Conservation (phyloP, 1,140 invertebrate genomes). For the Drosophila nigromelanica region DNA sequence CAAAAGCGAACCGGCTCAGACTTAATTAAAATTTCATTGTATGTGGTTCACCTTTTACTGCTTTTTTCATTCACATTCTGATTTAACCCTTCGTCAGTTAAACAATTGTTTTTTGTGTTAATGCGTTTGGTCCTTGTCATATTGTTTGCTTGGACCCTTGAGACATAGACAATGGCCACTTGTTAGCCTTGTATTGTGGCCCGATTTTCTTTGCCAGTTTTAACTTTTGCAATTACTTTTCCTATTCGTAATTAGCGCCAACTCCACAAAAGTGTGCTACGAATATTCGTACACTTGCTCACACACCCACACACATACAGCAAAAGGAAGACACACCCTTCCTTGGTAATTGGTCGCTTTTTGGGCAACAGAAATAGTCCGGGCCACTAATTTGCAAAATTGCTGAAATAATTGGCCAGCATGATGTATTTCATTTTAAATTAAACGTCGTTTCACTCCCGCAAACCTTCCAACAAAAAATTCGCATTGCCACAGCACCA, state of each 20-base stretch:
- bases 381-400: conserved; percentile 74
- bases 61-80: conserved; percentile 28
- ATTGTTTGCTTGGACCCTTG: conserved; percentile 52
- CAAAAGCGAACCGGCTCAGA: conserved; percentile 67
- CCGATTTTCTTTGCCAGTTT: conserved; percentile 26
- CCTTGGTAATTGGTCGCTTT: conserved; percentile 63
- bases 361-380: conserved; percentile 47
- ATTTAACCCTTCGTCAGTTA: conserved; percentile 40
- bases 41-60: conserved; percentile 63
- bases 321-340: conserved; percentile 8
- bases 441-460: conserved; percentile 54
- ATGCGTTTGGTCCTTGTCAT: conserved; percentile 41
- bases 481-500: conserved; percentile 21
- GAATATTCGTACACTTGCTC: conserved; percentile 30
- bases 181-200: conserved; percentile 31
- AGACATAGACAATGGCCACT: conserved; percentile 44
- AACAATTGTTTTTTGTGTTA: conserved; percentile 52
- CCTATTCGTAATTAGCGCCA: conserved; percentile 58
- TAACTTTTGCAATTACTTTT: conserved; percentile 40
- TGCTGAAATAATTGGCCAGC: conserved; percentile 75
- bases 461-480: conserved; percentile 18
- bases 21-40: conserved; percentile 81
- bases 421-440: conserved; percentile 74
- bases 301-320: neutral
- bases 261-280: conserved; percentile 59